Base-by-base conservation (phyloP, 2,888 invertebrate genomes). In the Ochlodes sylvanus region DNA sequence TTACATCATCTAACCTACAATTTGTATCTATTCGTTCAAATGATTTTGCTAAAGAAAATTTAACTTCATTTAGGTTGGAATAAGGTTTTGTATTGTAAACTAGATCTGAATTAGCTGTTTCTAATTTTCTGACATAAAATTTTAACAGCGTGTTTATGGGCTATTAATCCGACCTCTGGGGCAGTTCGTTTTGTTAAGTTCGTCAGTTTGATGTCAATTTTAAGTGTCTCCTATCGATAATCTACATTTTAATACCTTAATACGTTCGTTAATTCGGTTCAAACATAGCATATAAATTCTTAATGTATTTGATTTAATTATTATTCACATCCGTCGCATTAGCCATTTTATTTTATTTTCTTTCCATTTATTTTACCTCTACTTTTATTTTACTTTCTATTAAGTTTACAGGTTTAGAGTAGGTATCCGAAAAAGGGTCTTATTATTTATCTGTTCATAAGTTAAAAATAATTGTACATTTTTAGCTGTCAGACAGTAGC, bases 81-180 rank as follows among this genome's bases (percentile, higher is more conserved):
- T 47, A 50, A 17, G 15, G 21, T 57, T 14, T 19, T 38, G 12
- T 50, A 19, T 57, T 21, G 15, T 57, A 44, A 41, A 34, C n/a
- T 21, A 17, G 1, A 12, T 63, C 21, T 47, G 32, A 10, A 19
- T 42, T 21, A 15, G 10, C 17, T 57, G 52, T 66, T 69, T 65
- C 19, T 12, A 38, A 57, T 71, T 69, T 60, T 34, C 42, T 32
- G 58, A 52, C 54, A 75, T 75, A 73, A 73, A 75, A 76, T 72
- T 75, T 81, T 79, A 78, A 78, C 72, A 63, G 73, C 70, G 70
- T 82, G 79, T 81, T 81, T 81, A 81, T 71, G 69, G 75, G 64
- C 76, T 73, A 77, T 78, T 78, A 81, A 80, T 72, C 72, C 68
- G 62, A 74, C 73, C 75, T 73, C 69, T 68, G 64, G 56, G 68